A percentile compares a stretch with the other conserved stretches of the same genome.
phyloP scores from a whole-genome alignment of 2,113 vertebrate genomes.

The Balaeniceps rex region DNA sequence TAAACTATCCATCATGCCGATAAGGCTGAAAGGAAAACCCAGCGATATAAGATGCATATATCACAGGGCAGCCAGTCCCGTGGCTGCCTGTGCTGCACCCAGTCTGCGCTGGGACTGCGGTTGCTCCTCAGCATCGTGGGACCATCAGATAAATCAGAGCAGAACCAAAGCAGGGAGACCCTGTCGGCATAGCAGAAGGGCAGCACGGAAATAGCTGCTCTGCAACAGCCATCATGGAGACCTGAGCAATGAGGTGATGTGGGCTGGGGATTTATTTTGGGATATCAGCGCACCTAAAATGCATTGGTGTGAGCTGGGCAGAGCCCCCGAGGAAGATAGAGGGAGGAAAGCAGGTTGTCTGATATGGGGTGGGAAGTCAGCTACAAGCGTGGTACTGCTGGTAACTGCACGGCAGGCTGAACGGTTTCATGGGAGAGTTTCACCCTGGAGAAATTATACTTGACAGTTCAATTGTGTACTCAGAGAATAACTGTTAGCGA shows the following conservation, averaged over 20 bases:
- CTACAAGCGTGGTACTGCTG: not conserved
- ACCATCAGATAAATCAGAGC: not conserved
- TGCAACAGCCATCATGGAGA: not conserved
- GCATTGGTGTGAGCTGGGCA: not conserved
- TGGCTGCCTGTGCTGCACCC: not conserved
- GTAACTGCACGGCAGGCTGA: not conserved
- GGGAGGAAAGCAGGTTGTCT: not conserved
- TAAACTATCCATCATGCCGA: slow-evolving; percentile 42
- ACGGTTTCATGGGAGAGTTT: not conserved
- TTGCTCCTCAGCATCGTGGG: not conserved
- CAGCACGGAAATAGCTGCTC: not conserved
- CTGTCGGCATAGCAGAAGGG: not conserved
- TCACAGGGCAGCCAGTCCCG: not conserved
- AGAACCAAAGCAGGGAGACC: not conserved
- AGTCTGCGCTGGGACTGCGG: not conserved
- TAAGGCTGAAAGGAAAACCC: slow-evolving; percentile 46
- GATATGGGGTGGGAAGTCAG: not conserved
- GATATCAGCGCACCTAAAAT: not conserved
- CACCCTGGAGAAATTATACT: not conserved
- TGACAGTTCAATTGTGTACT: not conserved
- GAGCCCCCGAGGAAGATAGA: not conserved
- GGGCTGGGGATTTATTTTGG: not conserved
- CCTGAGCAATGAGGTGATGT: not conserved
- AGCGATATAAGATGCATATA: not conserved
- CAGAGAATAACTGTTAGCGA: not conserved